Conservation (phyloP, 1,140 invertebrate species). For the Drosophila nigromelanica region DNA sequence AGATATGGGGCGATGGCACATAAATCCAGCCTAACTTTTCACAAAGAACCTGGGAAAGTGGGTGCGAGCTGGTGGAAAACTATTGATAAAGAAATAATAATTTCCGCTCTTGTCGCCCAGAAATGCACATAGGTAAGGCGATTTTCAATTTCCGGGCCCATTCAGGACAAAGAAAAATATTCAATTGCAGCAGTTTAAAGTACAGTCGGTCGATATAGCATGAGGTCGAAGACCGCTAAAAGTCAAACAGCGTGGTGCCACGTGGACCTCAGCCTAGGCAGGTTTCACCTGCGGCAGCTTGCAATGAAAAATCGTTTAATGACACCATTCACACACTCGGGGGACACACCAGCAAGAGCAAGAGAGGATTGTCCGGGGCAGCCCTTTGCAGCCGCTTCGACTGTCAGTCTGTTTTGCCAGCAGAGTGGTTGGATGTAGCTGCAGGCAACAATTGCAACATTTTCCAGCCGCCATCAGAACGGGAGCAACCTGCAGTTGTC, state of each 20-base stretch:
- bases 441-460: conserved; percentile 68
- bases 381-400: conserved; percentile 54
- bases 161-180: conserved; percentile 42
- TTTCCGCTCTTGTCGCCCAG: conserved; percentile 59
- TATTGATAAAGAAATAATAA: conserved; percentile 80
- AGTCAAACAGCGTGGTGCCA: conserved; percentile 37
- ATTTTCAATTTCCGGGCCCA: conserved; percentile 77
- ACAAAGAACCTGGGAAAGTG: conserved; percentile 6
- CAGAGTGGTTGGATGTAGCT: conserved; percentile 23
- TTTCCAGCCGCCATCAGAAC: conserved; percentile 37
- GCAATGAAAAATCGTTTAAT: conserved; percentile 84
- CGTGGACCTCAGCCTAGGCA: conserved; percentile 20
- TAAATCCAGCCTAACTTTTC: conserved; percentile 22
- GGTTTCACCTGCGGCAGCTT: conserved; percentile 78
- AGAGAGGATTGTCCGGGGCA: conserved; percentile 10
- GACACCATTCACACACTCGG: conserved; percentile 74
- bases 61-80: conserved; percentile 27
- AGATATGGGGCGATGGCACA: neutral
- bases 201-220: conserved; percentile 24
- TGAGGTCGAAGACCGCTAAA: conserved; percentile 68
- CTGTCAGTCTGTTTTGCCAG: conserved; percentile 48
- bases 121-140: conserved; percentile 56
- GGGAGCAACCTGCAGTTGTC: conserved; percentile 16
- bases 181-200: conserved; percentile 59
- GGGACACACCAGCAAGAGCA: conserved; percentile 2